Evolutionary conservation across 2,888 invertebrate genomes (phyloP), one percentile per base, ranked within the genome.

Genomic region (Hyposoter didymator): DNA sequence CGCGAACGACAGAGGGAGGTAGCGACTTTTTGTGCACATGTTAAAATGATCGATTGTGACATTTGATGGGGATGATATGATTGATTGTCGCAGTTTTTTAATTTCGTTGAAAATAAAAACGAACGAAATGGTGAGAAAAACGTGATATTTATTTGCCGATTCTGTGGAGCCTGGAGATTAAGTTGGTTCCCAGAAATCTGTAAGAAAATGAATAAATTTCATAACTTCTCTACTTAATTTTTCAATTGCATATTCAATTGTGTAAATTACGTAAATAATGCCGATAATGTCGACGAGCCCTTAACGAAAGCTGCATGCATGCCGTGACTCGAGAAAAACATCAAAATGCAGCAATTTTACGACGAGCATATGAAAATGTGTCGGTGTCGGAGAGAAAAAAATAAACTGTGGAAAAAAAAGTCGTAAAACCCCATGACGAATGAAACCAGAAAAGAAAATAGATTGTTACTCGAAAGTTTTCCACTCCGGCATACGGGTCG

Each of bases 221-320:
- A 22, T 22, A 4, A 19, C 12, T 12, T 4, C 12, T 28, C 12
- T 28, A 12, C 22, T 22, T 28, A 28, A 10, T 10, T 55, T 22
- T 22, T 55, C 10, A 10, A 10, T 59, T 55, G 2, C 1, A 22
- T 4, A 22, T 22, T 55, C 12, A 12, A 69, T 69, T 17, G 19
- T 19, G 47, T 47, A 47, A 28, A 69, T 69, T 17, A 28, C 69
- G 45, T 45, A 14, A 43, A 67, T n/a, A 43, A 52, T 17, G 75
- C 59, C 74, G 70, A 80, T 72, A 52, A 72, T 32, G 64, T 84
- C 80, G 79, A 75, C 79, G 74, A 75, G 74, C 73, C 80, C 74
- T 47, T 45, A 47, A 69, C 47, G 28, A 47, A 47, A 10, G 17
- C 28, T 69, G 45, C 28, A 69, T 47, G 14, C 45, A 47, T 17